A percentile compares a stretch with the other conserved stretches of the same genome.
Conservation (phyloP, 2,888 invertebrate genomes). For the Pollenia amentaria region DNA sequence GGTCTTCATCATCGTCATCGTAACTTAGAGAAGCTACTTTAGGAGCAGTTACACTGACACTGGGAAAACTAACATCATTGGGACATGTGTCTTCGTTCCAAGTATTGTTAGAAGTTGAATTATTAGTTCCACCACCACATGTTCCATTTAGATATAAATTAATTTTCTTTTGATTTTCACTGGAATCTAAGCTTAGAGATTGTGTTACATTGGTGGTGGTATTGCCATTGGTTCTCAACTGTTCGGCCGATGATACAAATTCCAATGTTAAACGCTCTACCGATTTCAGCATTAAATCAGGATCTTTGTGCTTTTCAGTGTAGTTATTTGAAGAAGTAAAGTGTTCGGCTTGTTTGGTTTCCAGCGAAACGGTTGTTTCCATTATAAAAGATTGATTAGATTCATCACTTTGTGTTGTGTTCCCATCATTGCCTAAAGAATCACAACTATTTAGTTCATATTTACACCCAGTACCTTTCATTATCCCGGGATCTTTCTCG, state of each 20-base stretch:
- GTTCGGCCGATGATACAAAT: conserved; percentile 88
- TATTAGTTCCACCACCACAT: conserved; percentile 66
- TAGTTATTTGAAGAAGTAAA: conserved; percentile 45
- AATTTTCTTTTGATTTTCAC: conserved; percentile 59
- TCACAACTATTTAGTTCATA: conserved; percentile 53
- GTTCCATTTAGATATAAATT: conserved; percentile 52
- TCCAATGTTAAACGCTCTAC: conserved; percentile 88
- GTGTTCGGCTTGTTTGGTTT: conserved; percentile 63
- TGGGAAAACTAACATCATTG: conserved; percentile 92
- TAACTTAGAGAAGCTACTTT: conserved; percentile 89
- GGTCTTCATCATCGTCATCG: conserved; percentile 85
- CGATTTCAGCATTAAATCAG: conserved; percentile 89
- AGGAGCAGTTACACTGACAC: conserved; percentile 91
- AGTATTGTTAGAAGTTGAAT: conserved; percentile 86
- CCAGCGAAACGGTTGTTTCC: conserved; percentile 79
- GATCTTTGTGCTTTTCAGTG: conserved; percentile 86
- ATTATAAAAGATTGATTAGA: conserved; percentile 82
- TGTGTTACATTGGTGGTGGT: conserved; percentile 43
- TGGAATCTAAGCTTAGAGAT: conserved; percentile 54
- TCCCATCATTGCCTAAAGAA: conserved; percentile 81
- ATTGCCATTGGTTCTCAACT: conserved; percentile 84
- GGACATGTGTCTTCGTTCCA: conserved; percentile 93
- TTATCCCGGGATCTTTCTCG: conserved; percentile 85
- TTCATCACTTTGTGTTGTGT: conserved; percentile 81
- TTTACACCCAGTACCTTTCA: conserved; percentile 81